These are phyloP conservation scores for Margaritifera margaritifera DNA, from an alignment of 2,888 invertebrate species.

Conservation along the genomic window DNA sequence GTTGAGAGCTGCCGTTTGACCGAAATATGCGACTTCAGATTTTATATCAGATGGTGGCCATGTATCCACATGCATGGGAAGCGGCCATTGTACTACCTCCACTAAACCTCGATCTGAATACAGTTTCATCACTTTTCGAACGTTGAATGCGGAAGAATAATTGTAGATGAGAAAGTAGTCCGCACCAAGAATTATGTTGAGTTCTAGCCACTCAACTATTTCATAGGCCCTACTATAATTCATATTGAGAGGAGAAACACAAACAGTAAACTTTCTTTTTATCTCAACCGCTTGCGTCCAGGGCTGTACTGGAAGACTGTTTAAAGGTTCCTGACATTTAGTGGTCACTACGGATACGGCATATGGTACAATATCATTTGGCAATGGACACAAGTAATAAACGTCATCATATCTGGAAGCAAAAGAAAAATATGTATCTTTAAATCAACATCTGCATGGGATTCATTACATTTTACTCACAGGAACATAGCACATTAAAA, in stretches of 20 bases:
- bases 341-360: conserved; percentile 2
- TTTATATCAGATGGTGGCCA: conserved; percentile 24
- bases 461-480: too few relatives aligned
- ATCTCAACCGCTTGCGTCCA: background rate
- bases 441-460: too few relatives aligned
- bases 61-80: conserved; percentile 54
- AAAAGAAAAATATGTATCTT: background rate
- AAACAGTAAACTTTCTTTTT: conserved; percentile 49
- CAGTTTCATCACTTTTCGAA: conserved; percentile 48
- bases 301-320: too few relatives aligned
- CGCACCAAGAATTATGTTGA: conserved; percentile 66
- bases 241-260: conserved; percentile 55
- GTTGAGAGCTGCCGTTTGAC: too few relatives aligned
- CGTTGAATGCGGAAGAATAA: conserved; percentile 52
- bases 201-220: conserved; percentile 68
- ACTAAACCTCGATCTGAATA: conserved; percentile 51
- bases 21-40: conserved; percentile 66
- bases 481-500: too few relatives aligned
- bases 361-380: background rate
- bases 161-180: conserved; percentile 64
- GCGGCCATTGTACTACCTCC: conserved; percentile 62
- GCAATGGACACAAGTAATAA: conserved; percentile 4
- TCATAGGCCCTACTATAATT: conserved; percentile 55
- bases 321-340: too few relatives aligned
- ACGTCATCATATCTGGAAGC: background rate